These are phyloP conservation scores for Danaus plexippus DNA, from an alignment of 1,140 invertebrate species.

Conservation along the genomic window DNA sequence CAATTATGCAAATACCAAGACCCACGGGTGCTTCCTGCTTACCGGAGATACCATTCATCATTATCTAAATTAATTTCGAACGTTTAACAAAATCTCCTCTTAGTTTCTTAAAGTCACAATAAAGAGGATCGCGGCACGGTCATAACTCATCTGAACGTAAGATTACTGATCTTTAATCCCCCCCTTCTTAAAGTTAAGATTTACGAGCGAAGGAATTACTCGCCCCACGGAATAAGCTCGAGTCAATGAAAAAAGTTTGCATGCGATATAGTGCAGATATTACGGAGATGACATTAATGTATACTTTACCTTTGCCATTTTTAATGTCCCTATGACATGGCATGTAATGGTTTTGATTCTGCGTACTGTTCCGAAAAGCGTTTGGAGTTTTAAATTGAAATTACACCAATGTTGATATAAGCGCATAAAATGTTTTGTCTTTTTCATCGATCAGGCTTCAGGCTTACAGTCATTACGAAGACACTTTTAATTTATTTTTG, in stretches of 20 bases:
- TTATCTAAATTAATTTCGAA: conserved; percentile 71
- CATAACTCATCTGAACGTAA: conserved; percentile 78
- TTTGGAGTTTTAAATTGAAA: not conserved
- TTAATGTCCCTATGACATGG: conserved; percentile 2
- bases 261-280: conserved; percentile 42
- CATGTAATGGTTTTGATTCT: conserved; percentile 1
- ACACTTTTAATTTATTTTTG: not conserved
- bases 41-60: conserved; percentile 65
- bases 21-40: conserved; percentile 42
- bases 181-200: conserved; percentile 80
- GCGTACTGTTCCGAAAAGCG: no score
- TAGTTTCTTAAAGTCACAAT: conserved; percentile 71
- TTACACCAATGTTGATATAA: not conserved
- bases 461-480: conserved; percentile 1
- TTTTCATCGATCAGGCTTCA: not conserved
- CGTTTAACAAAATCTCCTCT: conserved; percentile 66
- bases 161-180: conserved; percentile 84
- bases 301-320: not conserved
- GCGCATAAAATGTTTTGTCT: not conserved
- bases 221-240: conserved; percentile 66
- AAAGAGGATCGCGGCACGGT: conserved; percentile 64
- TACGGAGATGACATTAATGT: conserved; percentile 15
- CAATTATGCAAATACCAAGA: conserved; percentile 59
- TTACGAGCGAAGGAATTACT: conserved; percentile 77
- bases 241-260: conserved; percentile 64